These are phyloP conservation scores for Cerastis rubricosa DNA, from an alignment of 2,888 invertebrate genomes.

Conservation along the genomic window DNA sequence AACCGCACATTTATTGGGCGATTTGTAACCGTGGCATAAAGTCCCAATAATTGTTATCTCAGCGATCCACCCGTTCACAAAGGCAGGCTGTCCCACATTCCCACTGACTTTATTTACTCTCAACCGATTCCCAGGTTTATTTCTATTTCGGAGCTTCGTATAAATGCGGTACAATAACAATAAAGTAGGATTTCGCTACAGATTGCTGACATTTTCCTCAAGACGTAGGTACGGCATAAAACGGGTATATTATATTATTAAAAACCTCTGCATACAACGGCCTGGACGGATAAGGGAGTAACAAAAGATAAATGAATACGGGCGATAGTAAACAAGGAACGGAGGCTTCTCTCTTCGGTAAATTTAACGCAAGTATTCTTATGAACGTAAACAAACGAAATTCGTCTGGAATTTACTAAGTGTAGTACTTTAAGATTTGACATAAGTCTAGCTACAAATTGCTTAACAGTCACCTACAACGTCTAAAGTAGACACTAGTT, in stretches of 20 bases:
- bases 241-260: constrained; percentile 84
- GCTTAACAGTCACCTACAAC: constrained; percentile 13
- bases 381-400: constrained; percentile 41
- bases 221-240: constrained; percentile 83
- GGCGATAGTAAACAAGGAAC: constrained; percentile 61
- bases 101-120: constrained; percentile 84
- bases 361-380: constrained; percentile 50
- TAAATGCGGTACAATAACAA: constrained; percentile 88
- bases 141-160: constrained; percentile 83
- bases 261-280: constrained; percentile 84
- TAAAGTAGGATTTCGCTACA: constrained; percentile 87
- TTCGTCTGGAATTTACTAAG: constrained; percentile 24
- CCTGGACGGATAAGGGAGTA: constrained; percentile 69
- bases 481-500: not conserved
- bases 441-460: constrained; percentile 27
- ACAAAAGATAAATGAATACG: constrained; percentile 68
- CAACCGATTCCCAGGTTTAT: constrained; percentile 86
- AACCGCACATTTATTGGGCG: constrained; percentile 71
- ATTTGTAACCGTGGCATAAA: constrained; percentile 77
- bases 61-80: constrained; percentile 77
- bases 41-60: constrained; percentile 86
- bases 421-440: constrained; percentile 25
- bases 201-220: constrained; percentile 88
- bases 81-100: constrained; percentile 74
- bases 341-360: constrained; percentile 43